These are phyloP conservation scores for Acropternis orthonyx DNA, from an alignment of 2,797 vertebrate species.

Conservation along the genomic window DNA sequence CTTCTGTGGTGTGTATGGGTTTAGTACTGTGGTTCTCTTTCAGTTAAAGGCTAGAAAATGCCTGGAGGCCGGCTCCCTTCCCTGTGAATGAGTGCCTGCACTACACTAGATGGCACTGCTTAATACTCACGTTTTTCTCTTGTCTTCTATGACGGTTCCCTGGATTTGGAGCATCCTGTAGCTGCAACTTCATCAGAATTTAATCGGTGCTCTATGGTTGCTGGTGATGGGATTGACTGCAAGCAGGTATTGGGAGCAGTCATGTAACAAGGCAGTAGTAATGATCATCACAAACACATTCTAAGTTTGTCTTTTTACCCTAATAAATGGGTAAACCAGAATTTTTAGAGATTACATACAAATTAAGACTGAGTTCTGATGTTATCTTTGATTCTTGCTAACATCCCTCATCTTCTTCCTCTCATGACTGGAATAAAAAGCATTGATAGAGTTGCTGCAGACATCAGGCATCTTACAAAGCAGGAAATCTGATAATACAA, in stretches of 20 bases:
- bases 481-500: not conserved
- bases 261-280: not conserved
- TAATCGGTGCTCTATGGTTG: rapidly evolving
- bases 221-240: not conserved
- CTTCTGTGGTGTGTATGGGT: not conserved
- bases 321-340: not conserved
- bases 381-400: not conserved
- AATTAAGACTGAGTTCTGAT: not conserved
- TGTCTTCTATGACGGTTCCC: not conserved
- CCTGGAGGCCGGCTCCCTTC: not conserved
- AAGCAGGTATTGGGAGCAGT: not conserved
- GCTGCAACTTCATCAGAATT: not conserved
- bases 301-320: not conserved
- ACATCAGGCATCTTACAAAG: not conserved
- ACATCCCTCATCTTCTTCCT: not conserved
- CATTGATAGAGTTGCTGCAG: not conserved
- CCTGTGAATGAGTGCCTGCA: not conserved
- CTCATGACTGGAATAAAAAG: not conserved
- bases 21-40: not conserved
- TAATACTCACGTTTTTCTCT: constrained; percentile 18
- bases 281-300: not conserved
- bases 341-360: not conserved
- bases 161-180: not conserved
- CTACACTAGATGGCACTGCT: constrained; percentile 64
- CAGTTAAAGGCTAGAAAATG: not conserved